Base-by-base conservation (phyloP, 2,888 invertebrate species). In the Phalera bucephala region DNA sequence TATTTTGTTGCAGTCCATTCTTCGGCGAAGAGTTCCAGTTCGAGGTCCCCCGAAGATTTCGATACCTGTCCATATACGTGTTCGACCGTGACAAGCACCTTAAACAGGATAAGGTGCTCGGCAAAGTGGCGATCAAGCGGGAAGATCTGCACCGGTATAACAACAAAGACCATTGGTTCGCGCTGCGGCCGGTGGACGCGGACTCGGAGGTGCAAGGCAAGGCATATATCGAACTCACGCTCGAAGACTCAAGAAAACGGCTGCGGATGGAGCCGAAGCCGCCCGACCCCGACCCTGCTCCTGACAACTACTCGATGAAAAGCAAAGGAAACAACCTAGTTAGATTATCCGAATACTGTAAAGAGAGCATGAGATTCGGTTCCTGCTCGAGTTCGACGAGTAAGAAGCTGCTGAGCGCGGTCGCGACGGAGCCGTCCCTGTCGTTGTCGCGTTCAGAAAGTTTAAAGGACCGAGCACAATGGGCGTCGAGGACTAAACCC, bases 1-100 rank as follows among this genome's bases (percentile, higher is more conserved):
- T 45, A 34, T 57, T 45, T 78, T 63, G 64, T 94, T 92, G 56
- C 81, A 95, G 95, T 78, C 97, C 97, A 53, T 97, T 97, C 85
- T 97, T 96, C 80, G 96, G 96, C 45, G 97, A 97, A 78, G 97
- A 97, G 82, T 97, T 96, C 88, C 95, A 96, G 79, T 97, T 97
- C 76, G 96, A 97, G 82, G 96, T 97, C 55, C 97, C 97, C 31
- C 91, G 96, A 64, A 93, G 94, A 80, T 97, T 97, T 88, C 93
- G 97, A 60, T 96, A 95, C 85, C 91, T 97, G 43, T 95, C 96
- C 54, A 93, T 97, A 64, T 97, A 96, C 84, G 94, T 97, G 64
- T 96, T 95, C 87, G 97, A 97, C 78, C 92, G 95, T 53, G 96
- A 96, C 80, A 92, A 94, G 52, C 94, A 95, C 66, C 91, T 95